Conservation (phyloP, 1,140 invertebrate species). For the Pinna nobilis region DNA sequence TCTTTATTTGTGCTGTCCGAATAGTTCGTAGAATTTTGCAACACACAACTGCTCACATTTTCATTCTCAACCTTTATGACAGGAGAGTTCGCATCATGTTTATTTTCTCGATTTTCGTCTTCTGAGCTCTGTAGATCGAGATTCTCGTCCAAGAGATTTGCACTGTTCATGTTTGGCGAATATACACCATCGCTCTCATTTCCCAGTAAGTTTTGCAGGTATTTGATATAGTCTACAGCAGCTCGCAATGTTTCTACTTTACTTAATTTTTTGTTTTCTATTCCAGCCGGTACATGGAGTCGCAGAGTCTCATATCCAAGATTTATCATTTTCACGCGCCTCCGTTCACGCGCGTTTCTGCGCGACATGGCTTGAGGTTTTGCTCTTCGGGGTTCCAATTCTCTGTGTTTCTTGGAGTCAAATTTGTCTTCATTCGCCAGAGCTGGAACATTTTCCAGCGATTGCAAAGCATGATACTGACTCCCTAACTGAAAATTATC, state of each 20-base stretch:
- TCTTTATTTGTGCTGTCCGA: constrained; percentile 7
- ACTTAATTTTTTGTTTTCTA: constrained; percentile 76
- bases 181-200: neutral
- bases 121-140: constrained; percentile 10
- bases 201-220: constrained; percentile 83
- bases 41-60: neutral
- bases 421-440: neutral
- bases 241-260: constrained; percentile 94
- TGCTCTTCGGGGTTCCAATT: constrained; percentile 16
- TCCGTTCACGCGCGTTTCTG: constrained; percentile 92
- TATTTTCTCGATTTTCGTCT: constrained; percentile 6
- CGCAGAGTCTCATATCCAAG: constrained; percentile 76
- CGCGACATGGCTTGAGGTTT: constrained; percentile 66
- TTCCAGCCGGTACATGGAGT: constrained; percentile 53
- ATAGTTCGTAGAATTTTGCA: neutral
- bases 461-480: constrained; percentile 31
- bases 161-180: neutral
- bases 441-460: constrained; percentile 38
- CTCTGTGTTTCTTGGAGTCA: constrained; percentile 10
- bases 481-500: constrained; percentile 24
- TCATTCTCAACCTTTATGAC: neutral
- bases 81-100: neutral
- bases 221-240: constrained; percentile 93
- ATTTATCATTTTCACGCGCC: constrained; percentile 93
- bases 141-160: neutral